Evolutionary conservation across 1,140 invertebrate species (phyloP).

Genomic region (Tenebrio molitor): DNA sequence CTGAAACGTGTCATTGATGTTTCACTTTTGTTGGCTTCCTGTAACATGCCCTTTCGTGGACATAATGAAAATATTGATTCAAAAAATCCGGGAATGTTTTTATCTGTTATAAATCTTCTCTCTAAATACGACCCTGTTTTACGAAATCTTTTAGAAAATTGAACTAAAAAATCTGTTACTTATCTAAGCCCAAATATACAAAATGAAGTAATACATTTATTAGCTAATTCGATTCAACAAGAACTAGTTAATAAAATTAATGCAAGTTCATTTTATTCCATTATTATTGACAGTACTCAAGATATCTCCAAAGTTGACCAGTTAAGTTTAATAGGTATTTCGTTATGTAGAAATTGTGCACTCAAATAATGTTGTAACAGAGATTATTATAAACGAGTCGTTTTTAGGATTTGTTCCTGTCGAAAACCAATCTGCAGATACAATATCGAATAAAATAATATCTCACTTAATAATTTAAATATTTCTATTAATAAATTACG

Average conservation of each 20-base stretch:
- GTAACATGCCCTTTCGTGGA: conserved; percentile 32
- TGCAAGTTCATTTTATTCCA: conserved; percentile 2
- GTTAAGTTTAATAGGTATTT: conserved; percentile 12
- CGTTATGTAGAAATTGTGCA: too few species aligned
- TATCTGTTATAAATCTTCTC: conserved; percentile 25
- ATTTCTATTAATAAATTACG: conserved; percentile 11
- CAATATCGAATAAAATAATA: neutral
- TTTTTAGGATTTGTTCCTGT: conserved; percentile 32
- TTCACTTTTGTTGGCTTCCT: neutral
- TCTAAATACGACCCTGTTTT: conserved; percentile 1
- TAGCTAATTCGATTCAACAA: conserved; percentile 2
- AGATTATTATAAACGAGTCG: neutral
- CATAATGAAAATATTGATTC: conserved; percentile 16
- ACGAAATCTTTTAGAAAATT: conserved; percentile 6
- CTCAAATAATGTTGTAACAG: too few species aligned
- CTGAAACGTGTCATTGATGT: conserved; percentile 22
- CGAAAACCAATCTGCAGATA: neutral
- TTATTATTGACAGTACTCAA: conserved; percentile 23
- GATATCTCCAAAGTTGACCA: conserved; percentile 39
- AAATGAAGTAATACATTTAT: conserved; percentile 20
- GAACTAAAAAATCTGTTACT: neutral
- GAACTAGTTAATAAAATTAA: conserved; percentile 3
- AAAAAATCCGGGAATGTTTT: conserved; percentile 18
- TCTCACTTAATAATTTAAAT: neutral
- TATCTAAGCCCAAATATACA: conserved; percentile 23